These are phyloP conservation scores for Parazoanthus atlanticus DNA, from an alignment of 92 coral and sea anemone genomes.

Conservation along the genomic window DNA sequence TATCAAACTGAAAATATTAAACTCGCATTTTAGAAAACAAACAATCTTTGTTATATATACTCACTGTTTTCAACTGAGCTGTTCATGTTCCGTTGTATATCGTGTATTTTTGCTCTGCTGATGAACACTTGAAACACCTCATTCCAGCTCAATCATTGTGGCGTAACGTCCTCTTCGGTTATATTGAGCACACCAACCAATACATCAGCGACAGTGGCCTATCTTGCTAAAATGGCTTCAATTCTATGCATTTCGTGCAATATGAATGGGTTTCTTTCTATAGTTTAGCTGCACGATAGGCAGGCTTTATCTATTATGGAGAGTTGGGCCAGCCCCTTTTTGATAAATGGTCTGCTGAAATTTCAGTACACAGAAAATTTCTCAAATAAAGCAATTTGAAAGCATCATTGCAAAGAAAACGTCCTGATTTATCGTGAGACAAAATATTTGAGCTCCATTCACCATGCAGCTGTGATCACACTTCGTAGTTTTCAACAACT, in stretches of 20 bases:
- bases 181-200: too few relatives aligned
- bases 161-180: not conserved
- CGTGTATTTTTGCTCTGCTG: not conserved
- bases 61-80: not conserved
- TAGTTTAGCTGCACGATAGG: not conserved
- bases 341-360: not conserved
- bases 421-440: slow-evolving; percentile 28
- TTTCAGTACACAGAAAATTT: not conserved
- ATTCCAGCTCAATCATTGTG: not conserved
- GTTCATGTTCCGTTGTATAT: not conserved
- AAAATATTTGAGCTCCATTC: slow-evolving; percentile 2
- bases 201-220: not conserved
- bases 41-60: not conserved
- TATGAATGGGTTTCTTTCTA: not conserved
- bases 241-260: not conserved
- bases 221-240: not conserved
- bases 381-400: not conserved
- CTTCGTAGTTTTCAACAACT: not conserved
- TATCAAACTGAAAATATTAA: not conserved
- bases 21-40: not conserved
- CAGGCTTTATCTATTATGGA: not conserved
- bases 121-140: not conserved
- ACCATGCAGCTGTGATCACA: slow-evolving; percentile 14
- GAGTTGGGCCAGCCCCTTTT: not conserved
- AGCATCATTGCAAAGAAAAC: not conserved